These are phyloP conservation scores for Ips typographus DNA, from an alignment of 1,140 invertebrate species.

Conservation along the genomic window DNA sequence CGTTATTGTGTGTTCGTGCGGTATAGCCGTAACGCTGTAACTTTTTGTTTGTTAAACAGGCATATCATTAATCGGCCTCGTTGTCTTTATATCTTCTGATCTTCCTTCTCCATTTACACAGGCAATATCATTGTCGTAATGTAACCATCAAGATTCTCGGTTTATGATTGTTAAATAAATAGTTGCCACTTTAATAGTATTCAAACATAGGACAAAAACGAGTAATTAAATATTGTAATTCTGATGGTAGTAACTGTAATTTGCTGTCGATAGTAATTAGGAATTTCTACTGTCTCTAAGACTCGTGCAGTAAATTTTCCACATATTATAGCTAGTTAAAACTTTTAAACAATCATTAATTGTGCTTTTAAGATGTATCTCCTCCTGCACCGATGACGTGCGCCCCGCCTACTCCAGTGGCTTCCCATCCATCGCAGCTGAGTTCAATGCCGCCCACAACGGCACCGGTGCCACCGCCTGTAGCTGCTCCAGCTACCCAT, in stretches of 20 bases:
- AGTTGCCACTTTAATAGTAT: neutral
- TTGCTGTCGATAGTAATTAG: conserved; percentile 4
- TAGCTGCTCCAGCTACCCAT: conserved; percentile 47
- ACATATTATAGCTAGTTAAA: too few species aligned
- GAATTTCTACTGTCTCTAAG: neutral
- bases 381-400: conserved; percentile 20
- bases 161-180: neutral
- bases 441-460: conserved; percentile 39
- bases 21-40: neutral
- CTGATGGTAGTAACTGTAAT: conserved; percentile 8
- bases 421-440: conserved; percentile 34
- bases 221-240: conserved; percentile 6
- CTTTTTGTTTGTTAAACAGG: conserved; percentile 7
- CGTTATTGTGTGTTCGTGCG: conserved; percentile 20
- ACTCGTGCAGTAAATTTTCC: neutral
- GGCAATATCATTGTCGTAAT: neutral
- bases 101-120: neutral
- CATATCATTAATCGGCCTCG: neutral
- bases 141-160: too few species aligned
- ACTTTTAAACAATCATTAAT: neutral
- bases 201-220: neutral
- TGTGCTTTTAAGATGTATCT: conserved; percentile 9
- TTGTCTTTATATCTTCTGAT: conserved; percentile 3
- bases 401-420: conserved; percentile 26
- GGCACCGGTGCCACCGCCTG: conserved; percentile 47